Base-by-base conservation (phyloP, 1,140 invertebrate genomes). In the Panagrolaimus sp. region DNA sequence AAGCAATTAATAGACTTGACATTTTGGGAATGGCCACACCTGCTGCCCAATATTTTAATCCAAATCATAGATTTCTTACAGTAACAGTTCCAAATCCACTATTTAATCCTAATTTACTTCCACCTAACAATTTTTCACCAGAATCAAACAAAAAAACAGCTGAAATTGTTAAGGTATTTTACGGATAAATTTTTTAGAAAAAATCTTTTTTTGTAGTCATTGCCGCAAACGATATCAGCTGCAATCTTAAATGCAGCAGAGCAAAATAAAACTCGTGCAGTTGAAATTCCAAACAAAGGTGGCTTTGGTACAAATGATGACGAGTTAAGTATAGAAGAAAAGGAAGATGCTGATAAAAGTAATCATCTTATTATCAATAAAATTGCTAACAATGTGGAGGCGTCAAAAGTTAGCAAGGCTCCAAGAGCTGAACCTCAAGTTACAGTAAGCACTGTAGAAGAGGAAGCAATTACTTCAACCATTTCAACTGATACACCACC, bases 81-180 rank as follows among this genome's bases (percentile, higher is more conserved):
- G 51, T 57, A 57, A 57, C 51, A 57, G 51, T 57, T 20, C 51
- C 51, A 13, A 57, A 57, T 57, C 51, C 51, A 11, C n/a, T 57
- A 2, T 57, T 25, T 57, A 57, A 57, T 57, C 51, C 51, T 20
- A 57, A 57, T 57, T 57, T 57, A 20, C 31, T 38, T 7, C 20
- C 51, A 16, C 51, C n/a, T 20, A 11, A 20, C 20, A 57, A 57
- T 57, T 25, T 27, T 16, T 27, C 51, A 16, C 20, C 51, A 25
- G 51, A 57, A 11, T 20, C 51, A n/a, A 57, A 57, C 51, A 57
- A 57, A 27, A 57, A 57, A 16, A 57, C 27, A 57, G 11, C 51
- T 27, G 51, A 57, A 11, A 16, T 57, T 25, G 27, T 57, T n/a
- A 27, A 57, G 51, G 51, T 57, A 27, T 25, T 9, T 11, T n/a